phyloP scores from a whole-genome alignment of 2,113 vertebrate species.

The Oceanites oceanicus region DNA sequence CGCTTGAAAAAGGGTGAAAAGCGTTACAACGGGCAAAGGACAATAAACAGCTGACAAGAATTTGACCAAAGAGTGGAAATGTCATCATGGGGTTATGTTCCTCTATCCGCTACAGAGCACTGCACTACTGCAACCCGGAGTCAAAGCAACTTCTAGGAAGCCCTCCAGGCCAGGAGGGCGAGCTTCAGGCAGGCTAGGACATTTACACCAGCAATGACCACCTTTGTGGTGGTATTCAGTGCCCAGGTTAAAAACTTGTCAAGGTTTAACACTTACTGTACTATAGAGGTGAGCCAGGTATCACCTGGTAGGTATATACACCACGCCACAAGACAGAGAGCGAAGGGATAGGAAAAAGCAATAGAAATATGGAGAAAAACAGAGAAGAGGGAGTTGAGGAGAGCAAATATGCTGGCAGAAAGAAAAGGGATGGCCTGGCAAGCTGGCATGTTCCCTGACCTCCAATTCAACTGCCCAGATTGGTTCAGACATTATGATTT shows the following conservation, averaged over 20 bases:
- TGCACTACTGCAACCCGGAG: neutral
- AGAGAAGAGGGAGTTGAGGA: neutral
- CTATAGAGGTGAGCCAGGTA: neutral
- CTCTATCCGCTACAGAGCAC: accelerated
- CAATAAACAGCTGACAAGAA: neutral
- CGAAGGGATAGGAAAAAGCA: neutral
- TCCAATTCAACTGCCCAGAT: neutral
- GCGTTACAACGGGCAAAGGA: neutral
- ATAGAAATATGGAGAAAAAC: neutral
- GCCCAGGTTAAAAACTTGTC: neutral
- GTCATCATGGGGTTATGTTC: neutral
- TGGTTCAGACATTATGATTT: neutral
- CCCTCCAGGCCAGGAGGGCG: neutral
- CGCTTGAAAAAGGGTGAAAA: neutral
- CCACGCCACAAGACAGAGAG: neutral
- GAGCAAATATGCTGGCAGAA: neutral
- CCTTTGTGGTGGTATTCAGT: neutral
- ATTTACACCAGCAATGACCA: neutral
- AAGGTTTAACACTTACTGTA: neutral
- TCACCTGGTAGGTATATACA: neutral
- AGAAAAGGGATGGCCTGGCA: neutral
- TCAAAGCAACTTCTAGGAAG: neutral
- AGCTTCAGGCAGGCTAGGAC: neutral
- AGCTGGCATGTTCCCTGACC: neutral
- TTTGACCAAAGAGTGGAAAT: neutral